Evolutionary conservation across 2,888 invertebrate species (phyloP).

Genomic region (Leucozona laternaria): DNA sequence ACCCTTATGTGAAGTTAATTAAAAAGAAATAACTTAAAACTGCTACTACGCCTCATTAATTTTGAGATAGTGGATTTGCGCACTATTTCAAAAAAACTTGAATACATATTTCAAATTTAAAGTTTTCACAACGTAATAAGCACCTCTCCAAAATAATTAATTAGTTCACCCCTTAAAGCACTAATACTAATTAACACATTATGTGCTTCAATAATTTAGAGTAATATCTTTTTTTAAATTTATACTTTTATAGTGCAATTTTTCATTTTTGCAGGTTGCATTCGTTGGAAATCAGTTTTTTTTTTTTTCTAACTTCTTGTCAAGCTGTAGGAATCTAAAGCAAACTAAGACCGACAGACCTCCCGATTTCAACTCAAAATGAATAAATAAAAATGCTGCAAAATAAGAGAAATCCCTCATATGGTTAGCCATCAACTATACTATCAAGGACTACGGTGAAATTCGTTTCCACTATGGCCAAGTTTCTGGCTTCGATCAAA

Average conservation of each 20-base stretch:
- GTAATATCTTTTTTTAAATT: not conserved
- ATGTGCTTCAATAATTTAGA: not conserved
- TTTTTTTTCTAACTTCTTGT: constrained; percentile 20
- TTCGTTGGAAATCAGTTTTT: constrained; percentile 1
- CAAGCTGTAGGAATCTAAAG: not conserved
- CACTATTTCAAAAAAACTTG: too few relatives aligned
- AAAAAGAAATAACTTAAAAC: too few relatives aligned
- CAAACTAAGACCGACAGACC: not conserved
- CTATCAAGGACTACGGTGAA: not conserved
- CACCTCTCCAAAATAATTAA: too few relatives aligned
- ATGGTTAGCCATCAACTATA: not conserved
- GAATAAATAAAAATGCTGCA: constrained; percentile 30
- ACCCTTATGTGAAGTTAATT: too few relatives aligned
- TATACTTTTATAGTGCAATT: not conserved
- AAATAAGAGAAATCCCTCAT: not conserved
- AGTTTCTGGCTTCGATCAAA: constrained; percentile 20
- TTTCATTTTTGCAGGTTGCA: not conserved
- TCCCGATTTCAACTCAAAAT: not conserved
- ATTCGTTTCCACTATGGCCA: not conserved
- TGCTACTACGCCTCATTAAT: too few relatives aligned
- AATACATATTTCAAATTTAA: too few relatives aligned
- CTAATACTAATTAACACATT: not conserved
- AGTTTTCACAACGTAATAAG: too few relatives aligned
- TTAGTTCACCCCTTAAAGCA: not conserved
- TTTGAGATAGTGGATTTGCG: too few relatives aligned